A percentile compares a stretch with the other conserved stretches of the same genome.
phyloP scores from a whole-genome alignment of 2,888 invertebrate species.

The Pimpla rufipes region DNA sequence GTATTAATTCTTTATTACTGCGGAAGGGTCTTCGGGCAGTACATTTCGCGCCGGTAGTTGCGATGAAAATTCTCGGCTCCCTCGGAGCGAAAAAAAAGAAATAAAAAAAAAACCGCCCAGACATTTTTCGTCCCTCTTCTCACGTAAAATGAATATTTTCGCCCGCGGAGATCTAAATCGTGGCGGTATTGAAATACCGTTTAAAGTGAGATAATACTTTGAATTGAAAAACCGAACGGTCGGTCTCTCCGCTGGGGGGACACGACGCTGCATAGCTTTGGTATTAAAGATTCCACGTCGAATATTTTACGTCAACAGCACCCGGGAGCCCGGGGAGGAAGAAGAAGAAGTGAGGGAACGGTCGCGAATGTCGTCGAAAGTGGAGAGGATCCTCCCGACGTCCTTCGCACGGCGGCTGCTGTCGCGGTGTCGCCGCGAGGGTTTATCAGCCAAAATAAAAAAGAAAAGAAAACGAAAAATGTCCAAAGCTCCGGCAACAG shows the following conservation, averaged over 20 bases:
- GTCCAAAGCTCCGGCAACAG: not conserved
- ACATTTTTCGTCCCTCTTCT: not conserved
- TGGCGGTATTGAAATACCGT: conserved; percentile 71
- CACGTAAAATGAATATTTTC: conserved; percentile 36
- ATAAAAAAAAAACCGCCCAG: not conserved
- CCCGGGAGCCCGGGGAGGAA: conserved; percentile 20
- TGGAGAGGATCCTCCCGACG: conserved; percentile 34
- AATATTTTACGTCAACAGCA: conserved; percentile 65
- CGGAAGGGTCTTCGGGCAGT: too few relatives aligned
- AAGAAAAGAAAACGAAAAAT: not conserved
- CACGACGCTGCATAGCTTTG: conserved; percentile 71
- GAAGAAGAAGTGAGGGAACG: conserved; percentile 38
- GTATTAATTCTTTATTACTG: too few relatives aligned
- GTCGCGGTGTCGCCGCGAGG: not conserved
- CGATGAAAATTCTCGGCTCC: too few relatives aligned
- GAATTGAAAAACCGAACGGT: conserved; percentile 70
- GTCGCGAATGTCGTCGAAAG: conserved; percentile 39
- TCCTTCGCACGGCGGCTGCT: conserved; percentile 25
- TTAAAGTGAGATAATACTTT: conserved; percentile 76
- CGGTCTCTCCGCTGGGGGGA: conserved; percentile 4
- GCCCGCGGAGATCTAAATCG: conserved; percentile 30
- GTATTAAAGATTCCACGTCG: conserved; percentile 75
- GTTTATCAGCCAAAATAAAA: not conserved
- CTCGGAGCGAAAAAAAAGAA: too few relatives aligned
- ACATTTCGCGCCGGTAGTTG: too few relatives aligned